Evolutionary conservation across 2,113 vertebrate species (phyloP).

Genomic region (Phyllostomus discolor): DNA sequence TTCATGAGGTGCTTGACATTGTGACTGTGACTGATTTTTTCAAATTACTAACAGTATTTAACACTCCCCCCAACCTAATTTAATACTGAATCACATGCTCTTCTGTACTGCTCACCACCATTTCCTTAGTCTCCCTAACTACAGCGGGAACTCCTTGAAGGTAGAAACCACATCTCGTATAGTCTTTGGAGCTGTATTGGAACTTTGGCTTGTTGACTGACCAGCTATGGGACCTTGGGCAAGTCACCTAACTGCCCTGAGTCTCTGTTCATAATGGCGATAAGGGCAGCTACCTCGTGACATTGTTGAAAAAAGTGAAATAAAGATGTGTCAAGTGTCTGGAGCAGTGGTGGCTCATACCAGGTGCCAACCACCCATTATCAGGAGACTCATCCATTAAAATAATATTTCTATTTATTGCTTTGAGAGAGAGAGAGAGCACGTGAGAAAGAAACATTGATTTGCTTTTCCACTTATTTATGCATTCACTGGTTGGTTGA

Average conservation of each 20-base stretch:
- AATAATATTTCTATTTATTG: too few relatives aligned
- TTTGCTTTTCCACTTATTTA: too few relatives aligned
- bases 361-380: background rate
- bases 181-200: background rate
- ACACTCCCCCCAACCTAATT: background rate
- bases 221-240: background rate
- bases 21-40: background rate
- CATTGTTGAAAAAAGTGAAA: background rate
- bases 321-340: background rate
- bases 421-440: too few relatives aligned
- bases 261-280: background rate
- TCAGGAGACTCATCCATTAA: background rate
- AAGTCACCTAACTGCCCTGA: background rate
- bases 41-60: background rate
- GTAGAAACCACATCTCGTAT: background rate
- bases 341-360: background rate
- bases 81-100: background rate
- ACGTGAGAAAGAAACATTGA: too few relatives aligned
- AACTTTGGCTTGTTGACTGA: background rate
- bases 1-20: background rate
- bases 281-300: background rate
- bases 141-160: background rate
- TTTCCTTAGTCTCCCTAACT: background rate
- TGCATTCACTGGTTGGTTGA: too few relatives aligned
- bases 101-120: background rate